phyloP scores from a whole-genome alignment of 2,888 invertebrate species.

The Phorcus lineatus region DNA sequence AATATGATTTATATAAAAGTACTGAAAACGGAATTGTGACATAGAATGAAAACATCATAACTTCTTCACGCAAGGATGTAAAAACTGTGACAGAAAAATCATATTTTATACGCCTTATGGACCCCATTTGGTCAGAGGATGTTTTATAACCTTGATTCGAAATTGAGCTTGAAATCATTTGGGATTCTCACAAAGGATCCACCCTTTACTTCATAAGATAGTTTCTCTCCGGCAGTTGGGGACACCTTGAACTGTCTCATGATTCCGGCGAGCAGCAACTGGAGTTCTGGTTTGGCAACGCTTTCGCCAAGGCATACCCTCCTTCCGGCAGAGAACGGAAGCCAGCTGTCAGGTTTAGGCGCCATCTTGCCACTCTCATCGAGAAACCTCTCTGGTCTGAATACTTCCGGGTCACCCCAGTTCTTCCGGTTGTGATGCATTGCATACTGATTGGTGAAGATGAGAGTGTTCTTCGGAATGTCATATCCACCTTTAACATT shows the following conservation, averaged over 20 bases:
- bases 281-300: constrained; percentile 60
- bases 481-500: constrained; percentile 48
- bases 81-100: too few relatives aligned
- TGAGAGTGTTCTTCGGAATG: constrained; percentile 55
- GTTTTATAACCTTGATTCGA: neutral
- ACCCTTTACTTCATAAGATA: neutral
- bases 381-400: constrained; percentile 62
- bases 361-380: constrained; percentile 55
- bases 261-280: constrained; percentile 48
- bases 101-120: too few relatives aligned
- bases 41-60: too few relatives aligned
- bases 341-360: constrained; percentile 56
- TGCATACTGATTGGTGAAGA: constrained; percentile 56
- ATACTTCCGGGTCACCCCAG: constrained; percentile 57
- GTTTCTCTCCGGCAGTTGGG: constrained; percentile 31
- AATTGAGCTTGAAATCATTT: neutral
- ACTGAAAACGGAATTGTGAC: too few relatives aligned
- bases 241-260: constrained; percentile 36
- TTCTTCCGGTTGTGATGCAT: constrained; percentile 55
- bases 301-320: constrained; percentile 64
- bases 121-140: too few relatives aligned
- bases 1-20: too few relatives aligned
- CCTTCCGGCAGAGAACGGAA: constrained; percentile 64
- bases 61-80: too few relatives aligned
- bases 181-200: neutral